Conservation (phyloP, 2,113 vertebrate species). For the Noctilio leporinus region DNA sequence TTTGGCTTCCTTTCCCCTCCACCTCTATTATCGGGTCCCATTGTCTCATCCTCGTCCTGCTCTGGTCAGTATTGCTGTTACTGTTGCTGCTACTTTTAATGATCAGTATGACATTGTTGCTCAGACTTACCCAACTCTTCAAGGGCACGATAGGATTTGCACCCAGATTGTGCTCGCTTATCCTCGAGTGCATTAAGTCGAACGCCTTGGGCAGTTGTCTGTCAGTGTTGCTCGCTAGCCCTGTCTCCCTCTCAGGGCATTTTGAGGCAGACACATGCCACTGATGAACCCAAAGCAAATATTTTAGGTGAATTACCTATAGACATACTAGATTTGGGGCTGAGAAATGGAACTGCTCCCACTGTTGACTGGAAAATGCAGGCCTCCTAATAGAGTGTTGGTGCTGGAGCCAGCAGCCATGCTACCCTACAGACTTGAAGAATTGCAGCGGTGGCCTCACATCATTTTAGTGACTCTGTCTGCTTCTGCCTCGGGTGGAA, state of each 20-base stretch:
- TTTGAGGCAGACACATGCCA: background rate
- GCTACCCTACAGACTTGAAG: background rate
- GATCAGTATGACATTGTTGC: background rate
- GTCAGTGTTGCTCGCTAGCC: fast-evolving
- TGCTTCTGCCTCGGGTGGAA: slow-evolving; percentile 68
- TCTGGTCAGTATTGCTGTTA: background rate
- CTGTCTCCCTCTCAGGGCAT: background rate
- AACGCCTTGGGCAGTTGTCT: fast-evolving
- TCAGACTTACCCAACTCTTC: background rate
- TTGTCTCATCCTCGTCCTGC: too few species aligned
- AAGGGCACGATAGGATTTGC: background rate
- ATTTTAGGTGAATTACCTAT: slow-evolving; percentile 1
- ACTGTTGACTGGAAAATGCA: background rate
- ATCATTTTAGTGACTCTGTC: slow-evolving; percentile 51
- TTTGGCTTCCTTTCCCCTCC: background rate
- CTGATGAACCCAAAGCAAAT: background rate
- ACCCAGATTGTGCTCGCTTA: fast-evolving
- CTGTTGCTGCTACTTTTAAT: background rate
- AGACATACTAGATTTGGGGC: background rate
- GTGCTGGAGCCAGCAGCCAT: background rate
- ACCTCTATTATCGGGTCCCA: background rate
- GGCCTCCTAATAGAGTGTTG: slow-evolving; percentile 1
- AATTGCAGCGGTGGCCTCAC: background rate
- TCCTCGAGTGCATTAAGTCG: background rate
- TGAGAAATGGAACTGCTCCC: slow-evolving; percentile 43